These are phyloP conservation scores for Antechinus stuartii DNA, from an alignment of 2,113 vertebrate genomes.

Conservation along the genomic window DNA sequence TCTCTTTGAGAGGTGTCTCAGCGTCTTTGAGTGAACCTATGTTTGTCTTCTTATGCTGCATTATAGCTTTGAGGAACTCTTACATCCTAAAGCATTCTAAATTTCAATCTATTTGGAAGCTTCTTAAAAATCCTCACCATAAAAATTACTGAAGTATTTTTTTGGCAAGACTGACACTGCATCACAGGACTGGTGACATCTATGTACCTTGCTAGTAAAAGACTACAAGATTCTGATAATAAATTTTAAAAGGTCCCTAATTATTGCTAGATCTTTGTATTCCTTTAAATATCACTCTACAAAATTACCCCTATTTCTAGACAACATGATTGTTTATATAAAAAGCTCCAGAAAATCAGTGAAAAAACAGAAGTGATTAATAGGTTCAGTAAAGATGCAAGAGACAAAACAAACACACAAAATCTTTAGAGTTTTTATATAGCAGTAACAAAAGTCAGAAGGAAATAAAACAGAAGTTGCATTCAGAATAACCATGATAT, in stretches of 20 bases:
- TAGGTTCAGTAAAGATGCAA: background rate
- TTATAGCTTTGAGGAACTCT: background rate
- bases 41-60: background rate
- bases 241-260: background rate
- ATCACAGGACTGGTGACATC: background rate
- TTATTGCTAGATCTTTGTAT: background rate
- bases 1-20: background rate
- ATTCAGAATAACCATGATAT: background rate
- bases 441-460: background rate
- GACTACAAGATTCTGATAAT: background rate
- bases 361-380: background rate
- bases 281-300: background rate
- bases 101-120: background rate
- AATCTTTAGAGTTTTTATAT: background rate
- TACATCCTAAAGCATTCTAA: background rate
- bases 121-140: background rate
- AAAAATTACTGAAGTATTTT: background rate
- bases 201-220: background rate
- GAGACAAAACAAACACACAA: background rate
- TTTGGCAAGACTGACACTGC: background rate
- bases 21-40: background rate
- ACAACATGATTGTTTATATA: background rate
- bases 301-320: background rate
- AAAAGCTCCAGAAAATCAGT: background rate
- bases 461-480: background rate